These are phyloP conservation scores for Geococcyx californianus DNA, from an alignment of 2,113 vertebrate species.

Conservation along the genomic window DNA sequence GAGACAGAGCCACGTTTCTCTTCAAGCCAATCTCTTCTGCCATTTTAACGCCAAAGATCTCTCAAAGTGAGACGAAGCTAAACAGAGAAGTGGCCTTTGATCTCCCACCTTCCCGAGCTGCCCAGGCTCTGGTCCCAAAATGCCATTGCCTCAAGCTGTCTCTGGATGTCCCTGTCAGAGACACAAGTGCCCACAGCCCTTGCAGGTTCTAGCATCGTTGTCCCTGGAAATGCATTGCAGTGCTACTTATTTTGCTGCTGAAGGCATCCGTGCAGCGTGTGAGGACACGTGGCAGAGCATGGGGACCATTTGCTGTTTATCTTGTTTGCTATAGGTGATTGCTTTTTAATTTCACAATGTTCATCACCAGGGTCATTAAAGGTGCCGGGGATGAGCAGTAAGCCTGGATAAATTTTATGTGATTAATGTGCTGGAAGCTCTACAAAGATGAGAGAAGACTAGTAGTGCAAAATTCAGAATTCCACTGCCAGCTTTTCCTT, in stretches of 20 bases:
- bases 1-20: background rate
- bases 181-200: background rate
- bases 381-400: background rate
- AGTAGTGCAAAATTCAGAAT: background rate
- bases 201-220: background rate
- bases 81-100: background rate
- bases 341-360: slow-evolving; percentile 5
- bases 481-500: background rate
- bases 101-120: slow-evolving; percentile 3
- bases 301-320: background rate
- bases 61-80: background rate
- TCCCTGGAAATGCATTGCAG: background rate
- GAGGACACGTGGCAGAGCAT: rapidly evolving
- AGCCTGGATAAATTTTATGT: background rate
- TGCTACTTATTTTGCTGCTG: background rate
- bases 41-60: background rate
- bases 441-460: background rate
- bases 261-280: background rate
- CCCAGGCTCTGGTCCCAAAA: background rate
- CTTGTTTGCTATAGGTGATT: background rate
- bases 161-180: background rate
- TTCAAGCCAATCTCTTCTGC: background rate
- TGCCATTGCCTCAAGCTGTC: background rate
- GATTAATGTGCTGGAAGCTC: background rate
- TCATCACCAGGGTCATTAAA: background rate